Conservation (phyloP, 2,113 vertebrate genomes). For the Protobothrops mucrosquamatus region DNA sequence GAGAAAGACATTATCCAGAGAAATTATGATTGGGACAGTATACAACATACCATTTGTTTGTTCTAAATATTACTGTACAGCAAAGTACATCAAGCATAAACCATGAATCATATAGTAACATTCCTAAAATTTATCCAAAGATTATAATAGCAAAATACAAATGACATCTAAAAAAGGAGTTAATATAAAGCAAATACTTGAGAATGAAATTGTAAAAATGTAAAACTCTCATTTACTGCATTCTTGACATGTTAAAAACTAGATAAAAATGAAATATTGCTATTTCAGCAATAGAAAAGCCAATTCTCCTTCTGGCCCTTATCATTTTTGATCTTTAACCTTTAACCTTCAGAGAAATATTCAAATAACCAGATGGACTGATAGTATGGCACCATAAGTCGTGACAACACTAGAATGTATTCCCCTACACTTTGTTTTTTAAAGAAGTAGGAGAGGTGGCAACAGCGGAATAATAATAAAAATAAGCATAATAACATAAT, state of each 20-base stretch:
- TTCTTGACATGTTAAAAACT: background rate
- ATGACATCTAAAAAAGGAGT: constrained; percentile 67
- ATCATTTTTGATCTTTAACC: background rate
- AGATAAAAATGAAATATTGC: background rate
- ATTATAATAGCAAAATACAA: constrained; percentile 77
- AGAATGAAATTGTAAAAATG: constrained; percentile 16
- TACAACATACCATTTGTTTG: constrained; percentile 21
- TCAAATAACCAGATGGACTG: background rate
- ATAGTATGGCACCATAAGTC: background rate
- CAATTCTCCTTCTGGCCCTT: background rate
- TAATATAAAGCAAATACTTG: constrained; percentile 37
- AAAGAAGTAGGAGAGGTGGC: background rate
- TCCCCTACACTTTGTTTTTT: background rate
- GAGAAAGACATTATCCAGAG: constrained; percentile 35
- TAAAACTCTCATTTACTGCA: background rate
- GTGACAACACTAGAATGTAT: background rate
- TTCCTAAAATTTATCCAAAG: background rate
- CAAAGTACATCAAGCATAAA: constrained; percentile 67
- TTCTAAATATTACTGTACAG: background rate
- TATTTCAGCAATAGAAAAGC: background rate
- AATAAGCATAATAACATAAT: background rate
- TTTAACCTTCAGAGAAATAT: background rate
- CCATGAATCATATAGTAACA: constrained; percentile 66
- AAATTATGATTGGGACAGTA: constrained; percentile 7
- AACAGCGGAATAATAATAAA: background rate